These are phyloP conservation scores for Elephas maximus DNA, from an alignment of 2,113 vertebrate genomes.

Conservation along the genomic window DNA sequence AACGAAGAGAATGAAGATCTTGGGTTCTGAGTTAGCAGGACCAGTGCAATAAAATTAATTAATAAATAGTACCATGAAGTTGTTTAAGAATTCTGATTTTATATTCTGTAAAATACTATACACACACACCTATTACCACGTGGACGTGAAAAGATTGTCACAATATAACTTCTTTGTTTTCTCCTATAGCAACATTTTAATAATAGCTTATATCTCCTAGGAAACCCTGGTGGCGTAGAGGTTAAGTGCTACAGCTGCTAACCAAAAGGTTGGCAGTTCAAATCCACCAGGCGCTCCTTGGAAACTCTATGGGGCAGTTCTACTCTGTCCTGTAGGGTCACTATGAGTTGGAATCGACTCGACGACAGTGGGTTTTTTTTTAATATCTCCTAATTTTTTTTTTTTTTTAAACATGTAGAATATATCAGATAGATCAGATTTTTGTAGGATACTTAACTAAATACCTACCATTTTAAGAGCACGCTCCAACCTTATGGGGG, in stretches of 20 bases:
- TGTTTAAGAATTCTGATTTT: background rate
- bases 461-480: background rate
- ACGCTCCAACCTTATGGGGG: background rate
- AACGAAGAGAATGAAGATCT: background rate
- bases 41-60: background rate
- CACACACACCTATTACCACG: no score
- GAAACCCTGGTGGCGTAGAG: no score
- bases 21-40: background rate
- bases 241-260: no score
- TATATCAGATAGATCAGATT: accelerated
- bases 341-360: no score
- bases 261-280: no score
- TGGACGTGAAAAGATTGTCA: background rate
- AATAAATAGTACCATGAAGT: background rate
- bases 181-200: background rate
- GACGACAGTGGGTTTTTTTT: no score
- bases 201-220: background rate
- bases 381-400: background rate
- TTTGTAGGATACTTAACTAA: background rate
- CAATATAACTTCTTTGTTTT: background rate
- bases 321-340: no score
- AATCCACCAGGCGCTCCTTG: no score
- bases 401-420: accelerated
- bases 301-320: no score
- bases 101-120: background rate